These are phyloP conservation scores for Urosaurus nigricauda DNA, from an alignment of 2,797 vertebrate species.

Conservation along the genomic window DNA sequence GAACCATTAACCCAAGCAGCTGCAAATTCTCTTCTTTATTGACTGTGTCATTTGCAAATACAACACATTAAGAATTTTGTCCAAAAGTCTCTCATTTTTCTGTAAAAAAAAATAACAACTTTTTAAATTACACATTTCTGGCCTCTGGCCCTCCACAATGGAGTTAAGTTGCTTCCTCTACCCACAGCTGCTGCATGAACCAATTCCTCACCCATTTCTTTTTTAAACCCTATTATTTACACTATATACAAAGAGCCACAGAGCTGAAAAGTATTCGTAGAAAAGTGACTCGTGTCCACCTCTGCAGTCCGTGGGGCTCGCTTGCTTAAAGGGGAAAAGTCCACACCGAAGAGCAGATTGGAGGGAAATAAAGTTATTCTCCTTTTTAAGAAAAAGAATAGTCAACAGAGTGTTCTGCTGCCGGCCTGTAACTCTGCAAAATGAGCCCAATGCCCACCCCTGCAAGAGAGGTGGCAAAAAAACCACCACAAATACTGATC, in stretches of 20 bases:
- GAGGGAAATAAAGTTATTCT: not conserved
- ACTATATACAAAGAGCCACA: constrained; percentile 38
- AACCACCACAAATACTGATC: not conserved
- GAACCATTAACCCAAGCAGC: not conserved
- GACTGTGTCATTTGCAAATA: constrained; percentile 38
- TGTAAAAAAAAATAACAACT: constrained; percentile 46
- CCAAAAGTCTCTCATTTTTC: constrained; percentile 8
- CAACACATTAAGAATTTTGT: constrained; percentile 44
- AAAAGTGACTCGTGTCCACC: constrained; percentile 7
- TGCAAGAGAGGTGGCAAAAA: not conserved
- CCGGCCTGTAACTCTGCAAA: not conserved
- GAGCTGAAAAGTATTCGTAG: not conserved
- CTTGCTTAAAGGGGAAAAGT: not conserved
- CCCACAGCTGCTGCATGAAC: not conserved
- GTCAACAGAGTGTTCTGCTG: not conserved
- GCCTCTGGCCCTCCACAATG: not conserved
- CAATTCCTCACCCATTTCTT: not conserved
- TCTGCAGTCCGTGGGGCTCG: not conserved
- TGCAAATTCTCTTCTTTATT: constrained; percentile 47
- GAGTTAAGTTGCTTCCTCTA: not conserved
- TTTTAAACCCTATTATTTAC: constrained; percentile 18
- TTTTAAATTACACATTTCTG: constrained; percentile 40
- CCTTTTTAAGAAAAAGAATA: not conserved
- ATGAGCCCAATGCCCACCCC: not conserved
- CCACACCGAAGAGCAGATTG: not conserved